Conservation (phyloP, 2,113 vertebrate genomes). For the Dicrurus megarhynchus region DNA sequence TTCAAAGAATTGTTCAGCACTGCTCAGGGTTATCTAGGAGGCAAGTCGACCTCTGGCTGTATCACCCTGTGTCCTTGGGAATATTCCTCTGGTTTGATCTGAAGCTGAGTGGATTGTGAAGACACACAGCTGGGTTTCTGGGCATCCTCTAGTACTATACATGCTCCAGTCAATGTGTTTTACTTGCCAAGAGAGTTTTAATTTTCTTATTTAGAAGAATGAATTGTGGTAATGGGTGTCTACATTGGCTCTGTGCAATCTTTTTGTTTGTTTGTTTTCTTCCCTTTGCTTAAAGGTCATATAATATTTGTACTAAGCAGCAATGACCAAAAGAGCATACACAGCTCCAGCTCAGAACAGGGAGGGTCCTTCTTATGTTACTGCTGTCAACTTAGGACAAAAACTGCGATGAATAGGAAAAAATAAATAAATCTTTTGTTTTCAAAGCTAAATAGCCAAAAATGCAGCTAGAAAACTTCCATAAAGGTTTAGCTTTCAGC, state of each 20-base stretch:
- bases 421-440: conserved; percentile 78
- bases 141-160: background rate
- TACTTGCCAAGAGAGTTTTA: background rate
- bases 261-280: background rate
- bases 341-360: conserved; percentile 24
- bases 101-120: conserved; percentile 13
- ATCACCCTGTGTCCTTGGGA: conserved; percentile 24
- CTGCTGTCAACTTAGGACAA: conserved; percentile 65
- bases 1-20: conserved; percentile 25
- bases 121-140: conserved; percentile 28
- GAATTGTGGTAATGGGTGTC: background rate
- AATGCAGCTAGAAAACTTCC: conserved; percentile 74
- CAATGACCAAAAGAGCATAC: background rate
- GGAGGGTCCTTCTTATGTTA: conserved; percentile 57
- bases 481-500: conserved; percentile 77
- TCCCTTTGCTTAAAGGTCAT: conserved; percentile 38
- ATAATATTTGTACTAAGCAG: conserved; percentile 45
- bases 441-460: conserved; percentile 76
- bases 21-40: conserved; percentile 40
- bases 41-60: background rate
- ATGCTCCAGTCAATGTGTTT: background rate
- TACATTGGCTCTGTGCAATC: background rate
- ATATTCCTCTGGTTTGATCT: conserved; percentile 18
- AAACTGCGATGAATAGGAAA: conserved; percentile 56
- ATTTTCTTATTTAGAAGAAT: conserved; percentile 33